These are phyloP conservation scores for Clavelina lepadiformis DNA, from an alignment of 23 tunicate genomes.

Conservation along the genomic window DNA sequence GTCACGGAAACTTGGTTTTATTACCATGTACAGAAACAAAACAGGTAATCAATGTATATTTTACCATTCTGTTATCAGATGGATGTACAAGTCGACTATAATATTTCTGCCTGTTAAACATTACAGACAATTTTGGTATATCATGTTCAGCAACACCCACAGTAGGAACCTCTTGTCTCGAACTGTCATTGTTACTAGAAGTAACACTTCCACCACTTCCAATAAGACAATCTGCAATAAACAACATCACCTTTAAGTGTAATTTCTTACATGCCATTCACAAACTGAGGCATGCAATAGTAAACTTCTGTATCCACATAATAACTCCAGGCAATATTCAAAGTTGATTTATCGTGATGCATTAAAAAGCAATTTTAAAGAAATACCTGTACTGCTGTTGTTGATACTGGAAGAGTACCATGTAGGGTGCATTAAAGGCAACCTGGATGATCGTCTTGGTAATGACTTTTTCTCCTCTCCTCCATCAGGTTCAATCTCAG, in stretches of 20 bases:
- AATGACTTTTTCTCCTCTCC: conserved; percentile 1
- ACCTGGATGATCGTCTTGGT: conserved; percentile 5
- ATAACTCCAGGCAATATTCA: no score
- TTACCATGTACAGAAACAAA: background rate
- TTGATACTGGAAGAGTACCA: conserved; percentile 22
- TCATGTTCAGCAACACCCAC: conserved; percentile 11
- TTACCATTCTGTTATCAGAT: conserved; percentile 67
- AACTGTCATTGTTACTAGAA: no score
- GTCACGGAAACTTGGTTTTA: background rate
- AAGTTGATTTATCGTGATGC: no score
- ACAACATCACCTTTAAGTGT: no score
- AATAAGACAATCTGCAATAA: no score
- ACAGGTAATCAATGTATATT: no score
- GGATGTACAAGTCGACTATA: conserved; percentile 68
- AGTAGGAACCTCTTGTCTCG: background rate
- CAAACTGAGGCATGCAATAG: no score
- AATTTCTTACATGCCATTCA: no score
- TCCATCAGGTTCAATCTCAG: background rate
- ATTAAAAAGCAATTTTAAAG: no score
- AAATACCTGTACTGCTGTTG: background rate
- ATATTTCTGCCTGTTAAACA: conserved; percentile 55
- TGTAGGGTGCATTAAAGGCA: conserved; percentile 59
- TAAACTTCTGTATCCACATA: no score
- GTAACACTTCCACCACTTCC: no score
- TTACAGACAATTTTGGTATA: conserved; percentile 25